A percentile compares a stretch with the other conserved stretches of the same genome.
These are phyloP conservation scores for Clarias pachynema DNA, from an alignment of 2,797 vertebrate species.

Conservation along the genomic window DNA sequence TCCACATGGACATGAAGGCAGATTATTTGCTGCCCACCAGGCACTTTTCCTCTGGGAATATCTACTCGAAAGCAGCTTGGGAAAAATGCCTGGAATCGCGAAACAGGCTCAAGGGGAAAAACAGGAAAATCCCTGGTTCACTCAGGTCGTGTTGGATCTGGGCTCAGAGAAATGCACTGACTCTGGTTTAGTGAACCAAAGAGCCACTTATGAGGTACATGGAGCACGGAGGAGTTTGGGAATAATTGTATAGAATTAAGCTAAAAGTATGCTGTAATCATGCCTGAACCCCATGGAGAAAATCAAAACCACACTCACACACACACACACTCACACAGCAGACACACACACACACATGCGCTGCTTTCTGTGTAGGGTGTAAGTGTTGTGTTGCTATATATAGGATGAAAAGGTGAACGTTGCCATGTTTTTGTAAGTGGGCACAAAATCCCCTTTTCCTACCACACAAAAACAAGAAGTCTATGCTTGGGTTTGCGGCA, in stretches of 20 bases:
- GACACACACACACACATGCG: not conserved
- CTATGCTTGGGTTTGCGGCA: conserved; percentile 38
- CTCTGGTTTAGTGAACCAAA: not conserved
- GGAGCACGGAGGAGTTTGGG: not conserved
- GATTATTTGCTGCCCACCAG: conserved; percentile 12
- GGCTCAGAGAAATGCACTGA: not conserved
- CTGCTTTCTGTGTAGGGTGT: not conserved
- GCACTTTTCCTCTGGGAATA: conserved; percentile 4
- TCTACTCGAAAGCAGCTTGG: not conserved
- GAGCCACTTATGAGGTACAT: not conserved
- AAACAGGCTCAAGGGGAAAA: conserved; percentile 26
- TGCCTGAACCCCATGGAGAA: not conserved
- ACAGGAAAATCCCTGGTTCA: conserved; percentile 18
- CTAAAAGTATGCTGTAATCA: conserved; percentile 4
- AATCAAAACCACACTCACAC: not conserved
- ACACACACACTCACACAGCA: not conserved
- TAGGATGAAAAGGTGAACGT: not conserved
- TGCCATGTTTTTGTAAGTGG: conserved; percentile 12
- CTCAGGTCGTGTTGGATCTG: not conserved
- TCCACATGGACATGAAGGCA: conserved; percentile 29
- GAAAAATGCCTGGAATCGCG: conserved; percentile 11
- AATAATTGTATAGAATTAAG: conserved; percentile 44
- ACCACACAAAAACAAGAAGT: conserved; percentile 31
- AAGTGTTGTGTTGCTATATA: conserved; percentile 16
- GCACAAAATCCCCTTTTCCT: conserved; percentile 40